A percentile compares a stretch with the other conserved stretches of the same genome.
Evolutionary conservation across 2,888 invertebrate species (phyloP).

Genomic region (Choreutis nemorana): DNA sequence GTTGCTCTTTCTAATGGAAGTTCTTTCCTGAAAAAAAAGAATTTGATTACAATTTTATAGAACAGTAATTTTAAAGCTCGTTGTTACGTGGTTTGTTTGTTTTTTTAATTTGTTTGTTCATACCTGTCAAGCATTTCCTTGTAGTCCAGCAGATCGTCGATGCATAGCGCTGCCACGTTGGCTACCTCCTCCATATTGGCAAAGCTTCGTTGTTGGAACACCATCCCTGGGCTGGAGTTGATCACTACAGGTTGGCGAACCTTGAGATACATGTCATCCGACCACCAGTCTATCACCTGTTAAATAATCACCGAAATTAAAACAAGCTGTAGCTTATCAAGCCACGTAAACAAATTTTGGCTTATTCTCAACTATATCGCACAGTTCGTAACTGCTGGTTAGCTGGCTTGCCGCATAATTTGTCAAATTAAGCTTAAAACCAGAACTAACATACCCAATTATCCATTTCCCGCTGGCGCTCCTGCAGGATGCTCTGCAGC

Average conservation of each 20-base stretch:
- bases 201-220: slow-evolving; percentile 87
- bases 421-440: too few relatives aligned
- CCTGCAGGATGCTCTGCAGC: slow-evolving; percentile 80
- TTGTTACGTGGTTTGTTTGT: too few relatives aligned
- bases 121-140: slow-evolving; percentile 91
- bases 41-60: too few relatives aligned
- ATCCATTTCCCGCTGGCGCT: slow-evolving; percentile 79
- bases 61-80: too few relatives aligned
- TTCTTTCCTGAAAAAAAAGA: slow-evolving; percentile 69
- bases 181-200: slow-evolving; percentile 83
- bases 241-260: slow-evolving; percentile 88
- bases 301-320: too few relatives aligned
- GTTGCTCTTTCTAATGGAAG: slow-evolving; percentile 86
- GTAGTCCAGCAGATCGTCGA: slow-evolving; percentile 88
- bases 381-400: too few relatives aligned
- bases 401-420: too few relatives aligned
- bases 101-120: too few relatives aligned
- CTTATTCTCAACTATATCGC: too few relatives aligned
- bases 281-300: slow-evolving; percentile 97
- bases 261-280: slow-evolving; percentile 97
- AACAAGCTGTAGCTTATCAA: too few relatives aligned
- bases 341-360: too few relatives aligned
- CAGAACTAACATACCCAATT: slow-evolving; percentile 99
- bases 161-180: slow-evolving; percentile 84
- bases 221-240: slow-evolving; percentile 97